Evolutionary conservation across 2,113 vertebrate genomes (phyloP).

Genomic region (Dolichotis patagonum): DNA sequence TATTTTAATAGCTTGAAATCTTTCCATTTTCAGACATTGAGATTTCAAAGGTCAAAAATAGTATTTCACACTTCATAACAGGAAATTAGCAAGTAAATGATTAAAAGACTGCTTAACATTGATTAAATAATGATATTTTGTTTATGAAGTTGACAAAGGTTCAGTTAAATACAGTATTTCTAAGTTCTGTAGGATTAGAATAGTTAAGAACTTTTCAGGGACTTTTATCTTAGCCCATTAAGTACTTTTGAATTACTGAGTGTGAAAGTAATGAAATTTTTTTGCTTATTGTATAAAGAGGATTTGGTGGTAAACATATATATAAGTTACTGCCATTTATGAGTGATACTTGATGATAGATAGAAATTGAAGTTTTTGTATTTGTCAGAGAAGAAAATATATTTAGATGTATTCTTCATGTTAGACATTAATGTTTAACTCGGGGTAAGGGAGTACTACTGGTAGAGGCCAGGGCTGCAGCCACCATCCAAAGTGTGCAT

Average conservation of each 20-base stretch:
- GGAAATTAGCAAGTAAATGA: not conserved
- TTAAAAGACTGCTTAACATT: not conserved
- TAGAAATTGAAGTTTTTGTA: not conserved
- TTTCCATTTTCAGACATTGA: not conserved
- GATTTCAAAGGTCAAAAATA: not conserved
- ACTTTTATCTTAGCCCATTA: not conserved
- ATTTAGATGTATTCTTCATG: not conserved
- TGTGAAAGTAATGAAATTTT: not conserved
- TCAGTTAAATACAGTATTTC: not conserved
- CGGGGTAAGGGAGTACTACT: not conserved
- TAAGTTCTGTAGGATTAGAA: not conserved
- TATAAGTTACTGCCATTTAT: slow-evolving; percentile 11
- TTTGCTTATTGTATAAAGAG: not conserved
- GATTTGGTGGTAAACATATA: not conserved
- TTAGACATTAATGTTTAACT: not conserved
- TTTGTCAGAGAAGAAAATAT: not conserved
- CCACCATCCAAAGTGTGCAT: not conserved
- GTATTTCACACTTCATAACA: not conserved
- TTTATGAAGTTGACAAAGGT: not conserved
- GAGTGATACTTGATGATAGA: not conserved
- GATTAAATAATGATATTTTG: slow-evolving; percentile 7
- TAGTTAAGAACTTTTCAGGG: not conserved
- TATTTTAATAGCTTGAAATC: not conserved
- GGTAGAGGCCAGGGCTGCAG: not conserved
- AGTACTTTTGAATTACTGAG: not conserved